A percentile compares a stretch with the other conserved stretches of the same genome.
phyloP scores from a whole-genome alignment of 2,113 vertebrate species.

The Prunella himalayana region DNA sequence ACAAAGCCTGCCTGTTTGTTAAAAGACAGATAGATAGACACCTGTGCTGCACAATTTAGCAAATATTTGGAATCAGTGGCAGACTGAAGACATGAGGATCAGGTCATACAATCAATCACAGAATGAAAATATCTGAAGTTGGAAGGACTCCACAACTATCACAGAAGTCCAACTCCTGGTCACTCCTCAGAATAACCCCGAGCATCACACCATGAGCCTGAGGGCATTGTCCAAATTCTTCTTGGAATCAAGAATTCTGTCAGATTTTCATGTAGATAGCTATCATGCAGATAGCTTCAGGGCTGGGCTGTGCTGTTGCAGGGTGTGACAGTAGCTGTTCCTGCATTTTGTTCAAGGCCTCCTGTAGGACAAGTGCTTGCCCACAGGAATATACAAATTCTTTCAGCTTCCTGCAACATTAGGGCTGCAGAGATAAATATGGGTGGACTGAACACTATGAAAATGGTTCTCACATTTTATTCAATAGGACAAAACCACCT shows the following conservation, averaged over 20 bases:
- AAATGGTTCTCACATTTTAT: neutral
- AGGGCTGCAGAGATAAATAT: neutral
- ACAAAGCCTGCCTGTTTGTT: neutral
- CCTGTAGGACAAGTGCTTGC: neutral
- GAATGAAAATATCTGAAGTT: neutral
- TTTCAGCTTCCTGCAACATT: neutral
- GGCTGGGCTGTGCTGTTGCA: neutral
- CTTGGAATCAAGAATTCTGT: neutral
- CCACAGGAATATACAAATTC: neutral
- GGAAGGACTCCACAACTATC: neutral
- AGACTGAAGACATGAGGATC: neutral
- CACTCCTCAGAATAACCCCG: neutral
- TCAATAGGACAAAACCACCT: neutral
- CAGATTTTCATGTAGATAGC: neutral
- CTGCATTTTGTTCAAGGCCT: neutral
- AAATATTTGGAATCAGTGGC: neutral
- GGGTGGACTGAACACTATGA: neutral
- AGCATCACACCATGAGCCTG: neutral
- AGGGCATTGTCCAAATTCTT: neutral
- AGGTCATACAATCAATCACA: neutral
- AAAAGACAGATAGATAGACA: neutral
- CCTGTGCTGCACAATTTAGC: rapidly evolving
- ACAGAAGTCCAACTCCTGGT: neutral
- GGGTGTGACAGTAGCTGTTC: neutral
- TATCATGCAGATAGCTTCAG: neutral